Percentiles rank a stretch among this genome's conserved stretches.
Conservation (phyloP, 2,113 vertebrate species). For the Dicentrarchus labrax region DNA sequence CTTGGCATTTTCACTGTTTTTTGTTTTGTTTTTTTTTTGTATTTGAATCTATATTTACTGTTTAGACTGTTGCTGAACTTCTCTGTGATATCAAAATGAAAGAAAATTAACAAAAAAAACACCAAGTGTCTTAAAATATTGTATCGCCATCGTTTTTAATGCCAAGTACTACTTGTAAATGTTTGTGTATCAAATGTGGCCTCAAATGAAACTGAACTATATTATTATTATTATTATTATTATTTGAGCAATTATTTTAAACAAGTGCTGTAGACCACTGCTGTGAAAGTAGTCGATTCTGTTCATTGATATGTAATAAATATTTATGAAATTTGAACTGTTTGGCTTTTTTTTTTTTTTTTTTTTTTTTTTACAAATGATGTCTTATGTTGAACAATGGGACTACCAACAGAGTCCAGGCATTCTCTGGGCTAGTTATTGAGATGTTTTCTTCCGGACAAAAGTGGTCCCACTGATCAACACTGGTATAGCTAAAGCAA, state of each 20-base stretch:
- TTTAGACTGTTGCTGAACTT: constrained; percentile 89
- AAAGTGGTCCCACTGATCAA: too few species aligned
- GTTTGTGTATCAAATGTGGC: constrained; percentile 91
- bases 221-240: constrained; percentile 78
- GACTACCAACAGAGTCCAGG: neutral
- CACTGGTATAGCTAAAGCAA: too few species aligned
- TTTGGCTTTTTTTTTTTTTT: constrained; percentile 1
- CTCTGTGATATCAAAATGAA: constrained; percentile 87
- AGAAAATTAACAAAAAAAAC: constrained; percentile 85
- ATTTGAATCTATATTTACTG: constrained; percentile 87
- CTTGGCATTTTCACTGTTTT: constrained; percentile 59
- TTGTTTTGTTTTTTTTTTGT: constrained; percentile 76
- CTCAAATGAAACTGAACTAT: constrained; percentile 87
- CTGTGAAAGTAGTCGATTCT: constrained; percentile 89
- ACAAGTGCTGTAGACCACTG: constrained; percentile 89
- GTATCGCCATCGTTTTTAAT: constrained; percentile 92
- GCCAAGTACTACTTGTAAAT: constrained; percentile 92
- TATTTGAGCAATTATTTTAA: constrained; percentile 86
- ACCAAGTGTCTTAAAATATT: constrained; percentile 95
- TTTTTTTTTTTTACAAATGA: neutral
- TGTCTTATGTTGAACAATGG: neutral
- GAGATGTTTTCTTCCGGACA: too few species aligned
- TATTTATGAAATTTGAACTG: constrained; percentile 88
- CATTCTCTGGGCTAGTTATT: too few species aligned
- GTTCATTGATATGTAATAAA: constrained; percentile 92